phyloP scores from a whole-genome alignment of 2,888 invertebrate species.

The Rhagonycha lutea region DNA sequence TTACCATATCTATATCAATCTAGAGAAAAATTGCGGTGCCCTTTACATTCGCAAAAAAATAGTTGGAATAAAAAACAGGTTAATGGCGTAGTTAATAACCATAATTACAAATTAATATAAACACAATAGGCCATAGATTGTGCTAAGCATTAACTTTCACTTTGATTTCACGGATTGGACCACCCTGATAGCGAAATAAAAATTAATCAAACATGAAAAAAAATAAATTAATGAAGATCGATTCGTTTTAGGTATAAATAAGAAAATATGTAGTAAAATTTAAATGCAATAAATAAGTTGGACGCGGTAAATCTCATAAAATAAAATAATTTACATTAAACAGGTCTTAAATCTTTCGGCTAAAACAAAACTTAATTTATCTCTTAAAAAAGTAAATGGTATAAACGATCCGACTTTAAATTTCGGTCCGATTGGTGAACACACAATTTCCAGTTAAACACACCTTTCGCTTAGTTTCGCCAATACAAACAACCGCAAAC shows the following conservation, averaged over 20 bases:
- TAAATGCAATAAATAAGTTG: slow-evolving; percentile 23
- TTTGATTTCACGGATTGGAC: slow-evolving; percentile 7
- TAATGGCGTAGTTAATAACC: not conserved
- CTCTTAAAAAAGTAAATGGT: slow-evolving; percentile 52
- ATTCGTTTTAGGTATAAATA: not conserved
- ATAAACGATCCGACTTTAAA: slow-evolving; percentile 39
- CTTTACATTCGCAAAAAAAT: not conserved
- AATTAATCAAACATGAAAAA: slow-evolving; percentile 12
- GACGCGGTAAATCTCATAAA: slow-evolving; percentile 43
- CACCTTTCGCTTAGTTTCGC: slow-evolving; percentile 31
- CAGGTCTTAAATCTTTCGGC: slow-evolving; percentile 54
- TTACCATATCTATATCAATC: not conserved
- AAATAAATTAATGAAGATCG: slow-evolving; percentile 8
- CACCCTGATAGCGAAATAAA: slow-evolving; percentile 16
- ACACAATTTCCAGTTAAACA: slow-evolving; percentile 32
- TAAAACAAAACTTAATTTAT: slow-evolving; percentile 56
- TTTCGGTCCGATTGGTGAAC: slow-evolving; percentile 35
- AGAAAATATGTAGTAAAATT: slow-evolving; percentile 22
- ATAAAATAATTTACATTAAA: slow-evolving; percentile 55
- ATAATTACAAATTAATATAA: not conserved
- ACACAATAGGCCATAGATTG: slow-evolving; percentile 10
- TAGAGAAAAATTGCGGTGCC: not conserved
- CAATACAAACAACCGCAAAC: slow-evolving; percentile 24
- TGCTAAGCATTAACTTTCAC: slow-evolving; percentile 7
- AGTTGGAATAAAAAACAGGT: not conserved